Base-by-base conservation (phyloP, 2,888 invertebrate genomes). In the Oxycera nigricornis region DNA sequence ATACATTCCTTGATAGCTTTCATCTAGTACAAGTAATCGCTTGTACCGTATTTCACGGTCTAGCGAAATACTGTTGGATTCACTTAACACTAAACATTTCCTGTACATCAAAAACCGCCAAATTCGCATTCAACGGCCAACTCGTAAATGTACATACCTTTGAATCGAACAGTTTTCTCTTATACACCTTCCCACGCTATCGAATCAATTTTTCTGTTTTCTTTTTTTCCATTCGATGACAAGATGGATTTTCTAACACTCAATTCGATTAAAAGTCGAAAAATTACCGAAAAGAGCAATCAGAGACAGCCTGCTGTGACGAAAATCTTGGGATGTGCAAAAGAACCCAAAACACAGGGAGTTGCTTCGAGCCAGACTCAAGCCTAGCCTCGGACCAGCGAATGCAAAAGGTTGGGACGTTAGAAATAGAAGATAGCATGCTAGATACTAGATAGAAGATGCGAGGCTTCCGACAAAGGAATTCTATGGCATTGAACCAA, bases 131-230 rank as follows among this genome's bases (percentile, higher is more conserved):
- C 46, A 46, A n/a, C 17, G 46, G 3, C 3, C 3, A 46, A 46
- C 11, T 3, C 11, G 14, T 59, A n/a, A 26, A 7, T 11, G 26
- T 28, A 17, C 2, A 55, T 39, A 55, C 24, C 14, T 68, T 28
- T 20, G 9, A 70, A 70, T 70, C 2, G 28, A 55, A 67, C 39
- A 35, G 65, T 39, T 52, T 70, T 22, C n/a, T n/a, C 31, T 52
- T 30, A 26, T 22, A 20, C 30, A 31, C 55, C 70, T 70, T 70
- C 70, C 70, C 70, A 70, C 70, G 70, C 70, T 22, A 70, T 70
- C 70, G 50, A 46, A 68, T 28, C 67, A 35, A 28, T 61, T 65
- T 39, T 41, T 39, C 2, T 14, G 61, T 31, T 70, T 70, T 52
- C 2, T 11, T 55, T 20, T 55, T 4, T 55, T 14, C 14, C 4